Evolutionary conservation across 2,797 vertebrate species (phyloP).

Genomic region (Nyctalus aviator): DNA sequence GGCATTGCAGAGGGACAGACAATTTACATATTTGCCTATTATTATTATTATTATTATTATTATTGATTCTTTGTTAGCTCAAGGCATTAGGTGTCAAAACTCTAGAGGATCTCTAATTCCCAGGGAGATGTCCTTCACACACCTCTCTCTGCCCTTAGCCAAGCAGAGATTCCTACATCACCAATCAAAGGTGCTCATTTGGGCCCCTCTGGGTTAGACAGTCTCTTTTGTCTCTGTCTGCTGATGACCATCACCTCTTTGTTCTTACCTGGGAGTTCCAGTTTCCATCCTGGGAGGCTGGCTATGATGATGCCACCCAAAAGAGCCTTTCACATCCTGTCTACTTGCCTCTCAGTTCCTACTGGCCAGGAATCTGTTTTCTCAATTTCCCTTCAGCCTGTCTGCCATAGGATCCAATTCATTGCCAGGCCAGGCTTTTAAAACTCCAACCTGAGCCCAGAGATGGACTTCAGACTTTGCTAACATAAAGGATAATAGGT

Average conservation of each 20-base stretch:
- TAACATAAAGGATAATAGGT: slow-evolving; percentile 53
- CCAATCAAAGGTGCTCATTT: neutral
- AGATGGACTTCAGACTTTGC: slow-evolving; percentile 22
- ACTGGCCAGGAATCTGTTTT: neutral
- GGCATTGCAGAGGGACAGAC: no score
- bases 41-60: no score
- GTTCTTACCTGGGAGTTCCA: neutral
- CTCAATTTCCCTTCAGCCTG: neutral
- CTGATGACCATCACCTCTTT: neutral
- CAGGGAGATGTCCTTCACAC: neutral
- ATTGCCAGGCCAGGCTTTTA: slow-evolving; percentile 14
- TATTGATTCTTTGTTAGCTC: neutral
- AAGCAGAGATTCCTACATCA: neutral
- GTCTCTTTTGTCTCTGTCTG: neutral
- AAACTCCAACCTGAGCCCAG: neutral
- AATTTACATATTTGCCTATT: no score
- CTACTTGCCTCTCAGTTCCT: neutral
- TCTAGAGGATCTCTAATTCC: neutral
- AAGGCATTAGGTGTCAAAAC: neutral
- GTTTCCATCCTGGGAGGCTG: neutral
- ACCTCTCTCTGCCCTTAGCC: neutral
- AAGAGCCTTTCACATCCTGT: neutral
- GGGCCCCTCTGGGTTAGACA: neutral
- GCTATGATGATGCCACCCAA: neutral
- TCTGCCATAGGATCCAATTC: neutral